Conservation (phyloP, 2,113 vertebrate species). For the Sigmodon hispidus region DNA sequence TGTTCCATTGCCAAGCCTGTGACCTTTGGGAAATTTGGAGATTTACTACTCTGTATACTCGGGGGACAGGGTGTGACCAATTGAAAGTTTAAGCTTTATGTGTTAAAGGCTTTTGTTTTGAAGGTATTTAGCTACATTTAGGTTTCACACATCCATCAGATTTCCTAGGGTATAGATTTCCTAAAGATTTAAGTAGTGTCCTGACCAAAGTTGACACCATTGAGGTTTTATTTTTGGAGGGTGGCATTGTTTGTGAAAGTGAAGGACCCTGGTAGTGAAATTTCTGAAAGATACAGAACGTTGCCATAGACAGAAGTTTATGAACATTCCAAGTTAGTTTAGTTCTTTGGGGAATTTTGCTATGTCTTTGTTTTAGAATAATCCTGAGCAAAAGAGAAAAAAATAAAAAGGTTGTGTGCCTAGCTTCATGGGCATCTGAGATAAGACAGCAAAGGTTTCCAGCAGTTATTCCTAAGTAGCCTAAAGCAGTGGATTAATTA, state of each 20-base stretch:
- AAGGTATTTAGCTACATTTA: background rate
- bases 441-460: background rate
- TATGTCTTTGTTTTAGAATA: background rate
- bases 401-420: background rate
- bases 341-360: background rate
- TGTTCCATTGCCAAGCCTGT: constrained; percentile 66
- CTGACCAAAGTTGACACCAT: background rate
- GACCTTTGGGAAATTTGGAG: constrained; percentile 70
- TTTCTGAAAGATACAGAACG: background rate
- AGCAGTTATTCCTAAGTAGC: background rate
- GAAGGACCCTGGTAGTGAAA: background rate
- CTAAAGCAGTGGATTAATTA: background rate
- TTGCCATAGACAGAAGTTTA: background rate
- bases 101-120: constrained; percentile 62
- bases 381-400: background rate
- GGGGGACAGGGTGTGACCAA: constrained; percentile 29
- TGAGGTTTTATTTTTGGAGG: background rate
- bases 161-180: constrained; percentile 49
- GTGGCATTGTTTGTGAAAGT: background rate
- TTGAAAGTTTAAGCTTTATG: constrained; percentile 28
- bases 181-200: constrained; percentile 45
- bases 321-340: constrained; percentile 18
- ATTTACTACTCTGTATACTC: constrained; percentile 54
- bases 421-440: background rate
- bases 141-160: constrained; percentile 27